phyloP scores from a whole-genome alignment of 1,140 invertebrate species.

The Contarinia nasturtii region DNA sequence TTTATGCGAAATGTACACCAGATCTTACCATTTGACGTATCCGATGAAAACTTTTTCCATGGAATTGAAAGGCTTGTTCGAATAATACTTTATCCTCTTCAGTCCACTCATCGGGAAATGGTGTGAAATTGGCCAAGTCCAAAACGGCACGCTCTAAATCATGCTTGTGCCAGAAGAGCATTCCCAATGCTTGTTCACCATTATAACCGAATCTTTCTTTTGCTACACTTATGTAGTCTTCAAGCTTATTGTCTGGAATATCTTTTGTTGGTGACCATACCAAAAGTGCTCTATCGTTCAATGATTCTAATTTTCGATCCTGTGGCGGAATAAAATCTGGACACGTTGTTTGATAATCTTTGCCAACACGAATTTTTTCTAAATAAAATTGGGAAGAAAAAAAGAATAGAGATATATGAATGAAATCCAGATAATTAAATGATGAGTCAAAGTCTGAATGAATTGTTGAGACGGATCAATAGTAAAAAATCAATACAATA shows the following conservation, averaged over 20 bases:
- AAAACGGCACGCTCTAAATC: conserved; percentile 78
- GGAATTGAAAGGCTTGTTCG: conserved; percentile 95
- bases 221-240: conserved; percentile 85
- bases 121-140: conserved; percentile 91
- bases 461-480: neutral
- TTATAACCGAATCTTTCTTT: conserved; percentile 97
- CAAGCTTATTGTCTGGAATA: conserved; percentile 77
- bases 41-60: conserved; percentile 94
- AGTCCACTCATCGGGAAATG: conserved; percentile 96
- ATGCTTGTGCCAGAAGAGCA: conserved; percentile 97
- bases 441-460: neutral
- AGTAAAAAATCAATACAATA: neutral
- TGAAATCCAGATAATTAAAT: neutral
- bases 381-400: conserved; percentile 1
- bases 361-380: conserved; percentile 83
- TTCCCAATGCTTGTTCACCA: conserved; percentile 89
- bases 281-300: conserved; percentile 69
- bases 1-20: no score
- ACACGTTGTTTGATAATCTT: conserved; percentile 82
- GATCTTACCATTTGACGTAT: conserved; percentile 85
- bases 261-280: conserved; percentile 87
- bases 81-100: conserved; percentile 95
- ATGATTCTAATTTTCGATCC: conserved; percentile 35
- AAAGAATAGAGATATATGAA: no score
- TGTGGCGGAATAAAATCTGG: conserved; percentile 48